These are phyloP conservation scores for Pteria penguin DNA, from an alignment of 2,888 invertebrate species.

Conservation along the genomic window DNA sequence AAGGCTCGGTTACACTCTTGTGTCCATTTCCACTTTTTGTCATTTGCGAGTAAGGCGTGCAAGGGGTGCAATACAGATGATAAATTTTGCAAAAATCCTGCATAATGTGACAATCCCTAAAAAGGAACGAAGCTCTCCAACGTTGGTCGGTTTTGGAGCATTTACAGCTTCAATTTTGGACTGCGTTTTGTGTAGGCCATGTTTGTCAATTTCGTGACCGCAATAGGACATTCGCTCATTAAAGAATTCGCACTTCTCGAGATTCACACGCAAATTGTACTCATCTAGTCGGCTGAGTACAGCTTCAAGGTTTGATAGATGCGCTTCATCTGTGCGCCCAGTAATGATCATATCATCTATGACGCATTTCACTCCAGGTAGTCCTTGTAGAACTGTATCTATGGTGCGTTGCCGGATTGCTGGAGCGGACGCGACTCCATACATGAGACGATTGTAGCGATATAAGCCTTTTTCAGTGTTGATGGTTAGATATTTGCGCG, in stretches of 20 bases:
- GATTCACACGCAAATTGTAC: constrained; percentile 18
- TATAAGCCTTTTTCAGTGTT: constrained; percentile 26
- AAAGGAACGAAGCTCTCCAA: constrained; percentile 61
- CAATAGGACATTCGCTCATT: constrained; percentile 25
- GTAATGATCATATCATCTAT: constrained; percentile 37
- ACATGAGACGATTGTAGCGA: constrained; percentile 10
- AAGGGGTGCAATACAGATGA: constrained; percentile 57
- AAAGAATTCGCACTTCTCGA: constrained; percentile 27
- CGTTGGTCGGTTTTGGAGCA: constrained; percentile 61
- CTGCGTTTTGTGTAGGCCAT: constrained; percentile 38
- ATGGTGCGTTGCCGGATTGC: constrained; percentile 73
- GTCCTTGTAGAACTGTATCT: constrained; percentile 7
- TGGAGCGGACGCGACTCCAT: constrained; percentile 25
- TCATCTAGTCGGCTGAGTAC: constrained; percentile 5
- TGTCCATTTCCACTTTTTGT: constrained; percentile 48
- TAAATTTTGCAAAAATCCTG: constrained; percentile 58
- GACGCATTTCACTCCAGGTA: constrained; percentile 19
- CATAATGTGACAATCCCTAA: constrained; percentile 69
- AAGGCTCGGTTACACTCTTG: constrained; percentile 47
- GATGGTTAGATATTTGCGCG: no score
- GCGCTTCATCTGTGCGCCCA: constrained; percentile 23
- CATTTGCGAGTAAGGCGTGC: constrained; percentile 50
- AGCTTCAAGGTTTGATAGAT: constrained; percentile 12
- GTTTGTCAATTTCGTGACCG: constrained; percentile 47
- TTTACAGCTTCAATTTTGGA: constrained; percentile 62